Conservation (phyloP, 2,113 vertebrate genomes). For the Bagarius yarrelli region DNA sequence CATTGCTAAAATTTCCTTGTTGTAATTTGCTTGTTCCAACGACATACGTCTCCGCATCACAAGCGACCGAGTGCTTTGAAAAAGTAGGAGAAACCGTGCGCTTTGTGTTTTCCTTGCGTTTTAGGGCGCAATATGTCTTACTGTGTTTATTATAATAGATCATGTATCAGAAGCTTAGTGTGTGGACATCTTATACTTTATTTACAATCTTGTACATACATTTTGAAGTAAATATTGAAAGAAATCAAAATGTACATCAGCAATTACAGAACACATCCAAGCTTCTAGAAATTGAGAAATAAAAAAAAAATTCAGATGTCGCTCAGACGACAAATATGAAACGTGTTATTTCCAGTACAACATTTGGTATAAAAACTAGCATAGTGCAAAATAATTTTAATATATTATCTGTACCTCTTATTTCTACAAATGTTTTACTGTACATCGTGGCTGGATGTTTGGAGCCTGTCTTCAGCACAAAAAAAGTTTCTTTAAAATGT, state of each 20-base stretch:
- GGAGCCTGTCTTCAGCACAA: not conserved
- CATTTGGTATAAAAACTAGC: slow-evolving; percentile 59
- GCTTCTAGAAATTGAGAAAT: slow-evolving; percentile 3
- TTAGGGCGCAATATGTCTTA: no score
- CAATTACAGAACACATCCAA: slow-evolving; percentile 25
- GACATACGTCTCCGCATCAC: no score
- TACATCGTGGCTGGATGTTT: not conserved
- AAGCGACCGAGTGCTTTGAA: no score
- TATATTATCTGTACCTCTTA: slow-evolving; percentile 62
- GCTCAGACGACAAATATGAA: slow-evolving; percentile 35
- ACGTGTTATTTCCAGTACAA: slow-evolving; percentile 21
- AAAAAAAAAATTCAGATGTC: slow-evolving; percentile 22
- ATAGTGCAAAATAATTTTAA: slow-evolving; percentile 54
- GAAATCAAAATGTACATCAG: slow-evolving; percentile 45
- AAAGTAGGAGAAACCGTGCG: no score
- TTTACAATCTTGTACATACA: slow-evolving; percentile 52
- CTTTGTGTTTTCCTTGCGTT: no score
- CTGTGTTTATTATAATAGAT: no score
- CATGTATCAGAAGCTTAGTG: no score
- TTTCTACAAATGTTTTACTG: slow-evolving; percentile 29
- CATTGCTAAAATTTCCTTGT: no score
- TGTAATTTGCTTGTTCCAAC: no score
- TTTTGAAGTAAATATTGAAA: slow-evolving; percentile 45
- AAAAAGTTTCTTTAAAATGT: not conserved
- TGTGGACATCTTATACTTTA: slow-evolving; percentile 46